Evolutionary conservation across 2,113 vertebrate genomes (phyloP), one percentile per base, ranked within the genome.

Genomic region (Xiphias gladius): DNA sequence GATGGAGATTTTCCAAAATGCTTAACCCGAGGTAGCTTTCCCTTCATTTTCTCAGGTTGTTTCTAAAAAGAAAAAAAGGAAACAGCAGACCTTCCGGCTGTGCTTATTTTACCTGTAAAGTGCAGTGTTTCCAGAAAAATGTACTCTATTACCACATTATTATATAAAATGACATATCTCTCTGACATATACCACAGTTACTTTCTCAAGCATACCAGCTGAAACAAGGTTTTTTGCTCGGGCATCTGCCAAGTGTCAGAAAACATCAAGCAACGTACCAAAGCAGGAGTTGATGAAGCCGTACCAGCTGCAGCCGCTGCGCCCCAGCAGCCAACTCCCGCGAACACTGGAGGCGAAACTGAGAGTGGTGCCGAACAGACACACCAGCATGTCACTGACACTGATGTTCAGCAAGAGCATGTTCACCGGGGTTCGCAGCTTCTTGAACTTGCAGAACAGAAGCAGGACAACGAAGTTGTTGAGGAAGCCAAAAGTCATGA

Each of bases 281-380:
- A 97, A 97, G 92, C 96, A 97, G 80, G 97, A 97, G 92, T 97
- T 98, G 95, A 96, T 96, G 94, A 97, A 97, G 73, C 97, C 97
- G 75, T 98, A 97, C 97, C 96, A 97, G 83, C 92, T 95, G 79
- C 97, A 97, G 19, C 96, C 95, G 67, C 93, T 92, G 46, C 93
- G 89, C 22, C 97, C 97, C 85, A 96, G 95, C 52, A 98, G 94
- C 97, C 97, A 97, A 66, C 67, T 93, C 9, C 97, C 96, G 0
- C 85, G 94, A 28, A 97, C 88, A 55, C 96, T 97, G 85, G 97
- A 97, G 26, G 95, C 95, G 84, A 98, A 98, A 12, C 97, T 97
- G 68, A 97, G 94, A 0, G 96, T 97, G 8, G 97, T 97, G 37
- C 97, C 97, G 0, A 96, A 97, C 79, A 97, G 2, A 66, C 97